A percentile compares a stretch with the other conserved stretches of the same genome.
phyloP scores from a whole-genome alignment of 2,888 invertebrate genomes.

The Hemithea aestivaria region DNA sequence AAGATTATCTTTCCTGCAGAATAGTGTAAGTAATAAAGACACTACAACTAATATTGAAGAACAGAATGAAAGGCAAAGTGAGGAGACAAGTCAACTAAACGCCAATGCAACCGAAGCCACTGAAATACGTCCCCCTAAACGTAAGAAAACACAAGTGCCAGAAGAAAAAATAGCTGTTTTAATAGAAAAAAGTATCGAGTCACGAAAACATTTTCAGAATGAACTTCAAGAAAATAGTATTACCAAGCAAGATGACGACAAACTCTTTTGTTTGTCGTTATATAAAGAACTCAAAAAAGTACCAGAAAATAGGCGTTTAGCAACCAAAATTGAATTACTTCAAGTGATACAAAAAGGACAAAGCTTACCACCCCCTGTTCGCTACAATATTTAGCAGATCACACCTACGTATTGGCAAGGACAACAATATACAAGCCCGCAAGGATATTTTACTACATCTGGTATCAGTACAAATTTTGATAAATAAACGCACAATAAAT shows the following conservation, averaged over 20 bases:
- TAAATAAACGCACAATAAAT: no score
- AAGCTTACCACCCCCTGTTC: conserved; percentile 27
- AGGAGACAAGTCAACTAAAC: conserved; percentile 27
- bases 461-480: no score
- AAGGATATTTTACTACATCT: conserved; percentile 32
- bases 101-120: conserved; percentile 27
- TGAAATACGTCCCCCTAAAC: conserved; percentile 29
- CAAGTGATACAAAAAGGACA: conserved; percentile 31
- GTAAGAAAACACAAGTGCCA: conserved; percentile 28
- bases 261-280: conserved; percentile 34
- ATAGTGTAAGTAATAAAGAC: conserved; percentile 28
- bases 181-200: conserved; percentile 32
- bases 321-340: conserved; percentile 35
- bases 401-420: conserved; percentile 27
- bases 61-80: conserved; percentile 27
- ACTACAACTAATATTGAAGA: conserved; percentile 29
- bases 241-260: conserved; percentile 33
- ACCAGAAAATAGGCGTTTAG: conserved; percentile 32
- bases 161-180: conserved; percentile 27
- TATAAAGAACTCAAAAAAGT: conserved; percentile 33
- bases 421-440: conserved; percentile 27
- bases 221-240: conserved; percentile 28
- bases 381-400: conserved; percentile 28
- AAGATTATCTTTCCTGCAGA: conserved; percentile 34
- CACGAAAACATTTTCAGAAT: conserved; percentile 25